phyloP scores from a whole-genome alignment of 2,797 vertebrate species.

The Smutsia temminckii region DNA sequence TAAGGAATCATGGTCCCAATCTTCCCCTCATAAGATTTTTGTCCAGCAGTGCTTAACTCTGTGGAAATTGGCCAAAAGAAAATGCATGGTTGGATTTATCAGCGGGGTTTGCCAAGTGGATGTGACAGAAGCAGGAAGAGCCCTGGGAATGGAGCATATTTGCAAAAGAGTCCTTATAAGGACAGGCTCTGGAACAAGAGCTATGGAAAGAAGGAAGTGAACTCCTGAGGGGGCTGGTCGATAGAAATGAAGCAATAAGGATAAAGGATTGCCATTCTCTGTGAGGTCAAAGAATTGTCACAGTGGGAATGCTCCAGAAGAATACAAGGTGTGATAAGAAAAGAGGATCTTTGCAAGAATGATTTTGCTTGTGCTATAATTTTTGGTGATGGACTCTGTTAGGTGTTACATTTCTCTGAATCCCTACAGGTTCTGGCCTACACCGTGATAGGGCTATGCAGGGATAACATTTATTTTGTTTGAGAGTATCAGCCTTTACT shows the following conservation, averaged over 20 bases:
- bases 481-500: not conserved
- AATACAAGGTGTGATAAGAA: not conserved
- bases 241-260: constrained; percentile 20
- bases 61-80: not conserved
- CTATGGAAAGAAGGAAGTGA: not conserved
- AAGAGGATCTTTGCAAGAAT: not conserved
- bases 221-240: not conserved
- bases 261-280: not conserved
- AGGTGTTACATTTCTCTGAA: not conserved
- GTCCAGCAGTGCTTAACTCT: not conserved
- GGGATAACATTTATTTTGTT: not conserved
- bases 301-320: not conserved
- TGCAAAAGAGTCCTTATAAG: not conserved
- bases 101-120: not conserved
- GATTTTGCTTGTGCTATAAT: not conserved
- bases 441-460: not conserved
- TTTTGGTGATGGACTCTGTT: constrained; percentile 7
- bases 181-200: not conserved
- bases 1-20: not conserved
- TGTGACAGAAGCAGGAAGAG: not conserved
- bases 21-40: not conserved
- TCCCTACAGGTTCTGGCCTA: not conserved
- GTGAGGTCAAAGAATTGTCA: not conserved
- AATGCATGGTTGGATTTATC: not conserved
- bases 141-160: not conserved